phyloP scores from a whole-genome alignment of 2,113 vertebrate genomes.

The Pardalotus punctatus region DNA sequence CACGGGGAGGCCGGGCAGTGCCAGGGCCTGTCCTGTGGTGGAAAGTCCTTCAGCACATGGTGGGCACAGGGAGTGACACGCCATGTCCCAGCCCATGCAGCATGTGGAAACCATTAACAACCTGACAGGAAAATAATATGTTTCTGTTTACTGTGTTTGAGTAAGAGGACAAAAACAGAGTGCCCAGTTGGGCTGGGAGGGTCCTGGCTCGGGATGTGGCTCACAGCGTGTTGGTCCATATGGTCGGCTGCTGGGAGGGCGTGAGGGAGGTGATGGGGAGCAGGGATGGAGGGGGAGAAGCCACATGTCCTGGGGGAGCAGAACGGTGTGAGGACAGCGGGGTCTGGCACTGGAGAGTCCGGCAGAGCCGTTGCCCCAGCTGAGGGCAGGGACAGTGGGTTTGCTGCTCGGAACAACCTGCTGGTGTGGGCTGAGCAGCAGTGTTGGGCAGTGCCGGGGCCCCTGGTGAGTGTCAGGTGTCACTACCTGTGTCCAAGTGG shows the following conservation, averaged over 20 bases:
- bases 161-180: conserved; percentile 3
- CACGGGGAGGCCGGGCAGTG: fast-evolving
- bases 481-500: neutral
- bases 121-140: conserved; percentile 20
- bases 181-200: neutral
- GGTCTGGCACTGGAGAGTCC: fast-evolving
- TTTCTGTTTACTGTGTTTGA: conserved; percentile 52
- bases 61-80: neutral
- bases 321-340: neutral
- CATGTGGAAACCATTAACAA: conserved; percentile 48
- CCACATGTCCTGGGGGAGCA: neutral
- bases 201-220: fast-evolving
- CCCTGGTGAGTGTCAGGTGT: neutral
- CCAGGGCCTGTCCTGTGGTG: neutral
- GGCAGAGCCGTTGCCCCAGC: neutral
- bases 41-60: neutral
- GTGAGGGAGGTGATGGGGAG: neutral
- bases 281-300: neutral
- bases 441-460: neutral
- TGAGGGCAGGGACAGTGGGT: fast-evolving
- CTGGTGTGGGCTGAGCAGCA: neutral
- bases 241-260: fast-evolving
- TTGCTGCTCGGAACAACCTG: neutral
- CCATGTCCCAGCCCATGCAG: fast-evolving
- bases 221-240: fast-evolving